Evolutionary conservation across 2,113 vertebrate species (phyloP), one percentile per base, ranked within the genome.

Genomic region (Crocuta crocuta): DNA sequence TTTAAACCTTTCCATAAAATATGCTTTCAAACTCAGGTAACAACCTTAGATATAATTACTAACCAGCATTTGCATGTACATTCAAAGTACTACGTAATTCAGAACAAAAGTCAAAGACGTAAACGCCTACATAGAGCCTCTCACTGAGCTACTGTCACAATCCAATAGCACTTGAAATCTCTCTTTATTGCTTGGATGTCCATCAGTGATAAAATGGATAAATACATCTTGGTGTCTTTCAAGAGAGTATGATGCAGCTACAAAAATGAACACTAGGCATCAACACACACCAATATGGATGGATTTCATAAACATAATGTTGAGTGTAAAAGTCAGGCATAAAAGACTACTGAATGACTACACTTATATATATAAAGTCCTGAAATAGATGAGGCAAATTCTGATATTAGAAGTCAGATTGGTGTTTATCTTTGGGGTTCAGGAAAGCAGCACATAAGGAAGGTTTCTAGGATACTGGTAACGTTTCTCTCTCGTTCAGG

Each of bases 101-200:
- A 84, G 23, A 89, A 12, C 45, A 94, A 97, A 96, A 81, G 58
- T 95, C 50, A 81, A 93, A 91, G 82, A 70, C 70, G 50, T 31
- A 43, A 80, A 76, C 4, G 23, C 43, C 21, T 55, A 65, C 33
- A 33, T 65, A 55, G 53, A 17, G 31, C 53, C 21, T 88, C 28
- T 63, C 24, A 15, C 26, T 17, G 35, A 73, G 48, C 58, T 66
- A 28, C 24, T 35, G 12, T 45, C 45, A n/a, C 33, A n/a, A 65
- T 5, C 12, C 33, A 58, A 33, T 13, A 17, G 28, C 28, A 45
- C 63, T 53, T 79, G 55, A 58, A 53, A 45, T 61, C 74, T 65
- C n/a, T 61, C 39, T 89, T 83, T 26, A 10, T 19, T 24, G 33
- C 48, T 8, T 26, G 53, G 76, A 48, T 50, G 21, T 26, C 48